These are phyloP conservation scores for Naso thynnoides DNA, from an alignment of 2,797 vertebrate species.

Conservation along the genomic window DNA sequence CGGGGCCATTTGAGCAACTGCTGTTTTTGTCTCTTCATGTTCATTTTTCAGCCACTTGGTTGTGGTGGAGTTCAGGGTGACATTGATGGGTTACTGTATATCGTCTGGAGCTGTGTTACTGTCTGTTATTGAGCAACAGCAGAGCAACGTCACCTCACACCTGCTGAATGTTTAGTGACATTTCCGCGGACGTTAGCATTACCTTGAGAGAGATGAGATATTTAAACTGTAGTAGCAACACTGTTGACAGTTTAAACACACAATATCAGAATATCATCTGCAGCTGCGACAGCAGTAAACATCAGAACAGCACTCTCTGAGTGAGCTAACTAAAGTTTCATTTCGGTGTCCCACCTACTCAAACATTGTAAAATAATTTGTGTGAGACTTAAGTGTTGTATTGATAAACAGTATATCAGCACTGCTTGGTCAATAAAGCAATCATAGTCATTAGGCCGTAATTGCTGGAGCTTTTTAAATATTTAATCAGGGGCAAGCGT, in stretches of 20 bases:
- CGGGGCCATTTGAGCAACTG: too few species aligned
- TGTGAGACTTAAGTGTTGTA: constrained; percentile 1
- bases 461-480: constrained; percentile 48
- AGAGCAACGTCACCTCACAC: neutral
- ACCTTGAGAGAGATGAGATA: constrained; percentile 1
- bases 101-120: constrained; percentile 17
- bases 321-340: constrained; percentile 1
- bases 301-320: constrained; percentile 14
- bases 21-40: too few species aligned
- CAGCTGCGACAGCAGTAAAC: constrained; percentile 30
- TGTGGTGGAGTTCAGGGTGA: constrained; percentile 12
- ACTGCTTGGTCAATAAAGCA: constrained; percentile 26
- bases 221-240: neutral
- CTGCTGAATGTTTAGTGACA: constrained; percentile 4
- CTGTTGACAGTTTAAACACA: constrained; percentile 58
- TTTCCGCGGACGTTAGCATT: constrained; percentile 37
- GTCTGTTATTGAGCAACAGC: constrained; percentile 2
- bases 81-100: constrained; percentile 2
- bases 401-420: constrained; percentile 2
- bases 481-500: constrained; percentile 44
- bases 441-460: constrained; percentile 20
- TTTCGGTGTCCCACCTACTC: neutral
- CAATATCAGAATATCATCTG: constrained; percentile 23
- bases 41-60: neutral
- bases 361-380: neutral